Evolutionary conservation across 2,113 vertebrate genomes (phyloP).

Genomic region (Chauna torquata): DNA sequence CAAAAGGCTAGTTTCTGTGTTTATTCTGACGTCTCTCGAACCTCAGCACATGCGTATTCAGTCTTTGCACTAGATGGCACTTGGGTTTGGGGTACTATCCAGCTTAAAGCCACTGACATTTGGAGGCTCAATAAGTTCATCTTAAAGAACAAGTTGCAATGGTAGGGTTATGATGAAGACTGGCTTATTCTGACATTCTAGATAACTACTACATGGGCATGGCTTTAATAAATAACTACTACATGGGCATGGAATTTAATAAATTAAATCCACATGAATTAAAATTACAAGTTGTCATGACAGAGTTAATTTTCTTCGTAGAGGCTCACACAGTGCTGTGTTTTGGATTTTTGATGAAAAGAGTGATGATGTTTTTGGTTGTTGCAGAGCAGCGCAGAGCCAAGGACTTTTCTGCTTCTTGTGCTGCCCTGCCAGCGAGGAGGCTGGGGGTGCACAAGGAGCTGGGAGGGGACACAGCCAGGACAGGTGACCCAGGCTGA

Average conservation of each 20-base stretch:
- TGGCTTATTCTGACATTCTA: neutral
- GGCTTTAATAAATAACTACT: neutral
- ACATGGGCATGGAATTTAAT: neutral
- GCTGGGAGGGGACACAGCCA: too few species aligned
- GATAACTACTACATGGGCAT: neutral
- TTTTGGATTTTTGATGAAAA: too few species aligned
- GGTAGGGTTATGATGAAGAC: neutral
- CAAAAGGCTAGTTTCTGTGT: neutral
- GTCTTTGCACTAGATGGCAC: neutral
- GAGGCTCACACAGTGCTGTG: too few species aligned
- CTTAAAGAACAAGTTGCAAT: neutral
- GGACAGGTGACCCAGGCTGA: too few species aligned
- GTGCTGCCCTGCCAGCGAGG: too few species aligned
- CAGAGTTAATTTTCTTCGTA: too few species aligned
- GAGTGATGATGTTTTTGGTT: too few species aligned
- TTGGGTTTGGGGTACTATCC: neutral
- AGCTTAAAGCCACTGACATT: neutral
- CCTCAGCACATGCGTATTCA: neutral
- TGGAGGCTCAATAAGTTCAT: neutral
- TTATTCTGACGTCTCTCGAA: neutral
- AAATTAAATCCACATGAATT: neutral
- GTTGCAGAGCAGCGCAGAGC: too few species aligned
- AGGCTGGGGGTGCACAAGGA: too few species aligned
- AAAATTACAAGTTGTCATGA: too few species aligned
- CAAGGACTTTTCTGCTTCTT: too few species aligned